Evolutionary conservation across 1,140 invertebrate genomes (phyloP).

Genomic region (Orussus abietinus): DNA sequence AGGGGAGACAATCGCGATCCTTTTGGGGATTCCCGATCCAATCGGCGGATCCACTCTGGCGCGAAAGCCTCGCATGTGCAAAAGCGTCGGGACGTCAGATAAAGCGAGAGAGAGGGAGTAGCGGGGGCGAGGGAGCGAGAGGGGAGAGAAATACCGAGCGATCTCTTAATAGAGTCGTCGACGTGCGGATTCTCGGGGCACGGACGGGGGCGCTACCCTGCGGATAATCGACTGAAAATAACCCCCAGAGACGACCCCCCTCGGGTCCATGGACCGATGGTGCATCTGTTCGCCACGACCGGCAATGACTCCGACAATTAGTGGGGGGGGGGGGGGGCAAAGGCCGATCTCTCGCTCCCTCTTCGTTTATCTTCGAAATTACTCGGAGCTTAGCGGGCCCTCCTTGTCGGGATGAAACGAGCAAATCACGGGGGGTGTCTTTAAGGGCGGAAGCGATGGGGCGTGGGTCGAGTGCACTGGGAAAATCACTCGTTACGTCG

Average conservation of each 20-base stretch:
- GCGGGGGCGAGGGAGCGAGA: neutral
- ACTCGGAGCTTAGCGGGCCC: too few species aligned
- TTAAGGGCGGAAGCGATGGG: too few species aligned
- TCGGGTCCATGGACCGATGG: slow-evolving; percentile 14
- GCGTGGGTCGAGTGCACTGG: too few species aligned
- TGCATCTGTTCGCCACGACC: slow-evolving; percentile 41
- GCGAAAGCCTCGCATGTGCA: slow-evolving; percentile 31
- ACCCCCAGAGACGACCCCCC: slow-evolving; percentile 44
- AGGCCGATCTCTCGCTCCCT: slow-evolving; percentile 12
- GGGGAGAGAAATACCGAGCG: slow-evolving; percentile 8
- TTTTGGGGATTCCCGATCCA: slow-evolving; percentile 32
- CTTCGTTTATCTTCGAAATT: too few species aligned
- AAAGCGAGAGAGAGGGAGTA: slow-evolving; percentile 6
- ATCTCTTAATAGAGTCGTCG: slow-evolving; percentile 40
- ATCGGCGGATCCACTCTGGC: slow-evolving; percentile 28
- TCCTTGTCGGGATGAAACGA: too few species aligned
- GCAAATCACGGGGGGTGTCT: too few species aligned
- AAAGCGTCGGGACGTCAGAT: slow-evolving; percentile 18
- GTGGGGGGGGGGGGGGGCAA: slow-evolving; percentile 16
- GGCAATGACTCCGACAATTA: slow-evolving; percentile 43
- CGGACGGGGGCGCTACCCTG: slow-evolving; percentile 22
- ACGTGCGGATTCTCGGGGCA: slow-evolving; percentile 20
- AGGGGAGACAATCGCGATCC: slow-evolving; percentile 14
- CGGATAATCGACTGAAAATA: slow-evolving; percentile 54
- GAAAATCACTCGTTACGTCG: too few species aligned